A percentile compares a stretch with the other conserved stretches of the same genome.
Conservation (phyloP, 2,888 invertebrate species). For the Gymnosoma rotundatum region DNA sequence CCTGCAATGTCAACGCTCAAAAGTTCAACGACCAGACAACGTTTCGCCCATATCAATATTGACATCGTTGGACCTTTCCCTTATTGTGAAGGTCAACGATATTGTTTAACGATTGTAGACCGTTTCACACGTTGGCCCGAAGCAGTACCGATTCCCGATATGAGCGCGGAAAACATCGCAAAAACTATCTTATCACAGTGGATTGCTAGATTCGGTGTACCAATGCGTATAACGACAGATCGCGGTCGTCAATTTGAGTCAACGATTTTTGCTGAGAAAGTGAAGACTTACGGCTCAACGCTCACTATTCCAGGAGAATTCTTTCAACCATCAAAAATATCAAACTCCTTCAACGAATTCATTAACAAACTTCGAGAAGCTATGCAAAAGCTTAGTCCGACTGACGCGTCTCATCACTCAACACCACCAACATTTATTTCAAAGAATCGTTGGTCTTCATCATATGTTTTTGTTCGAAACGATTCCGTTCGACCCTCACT, state of each 20-base stretch:
- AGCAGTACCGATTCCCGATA: conserved; percentile 54
- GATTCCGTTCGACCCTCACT: conserved; percentile 37
- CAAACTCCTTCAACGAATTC: too few species aligned
- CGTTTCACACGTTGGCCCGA: conserved; percentile 37
- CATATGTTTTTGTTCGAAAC: not conserved
- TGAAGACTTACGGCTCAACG: conserved; percentile 35
- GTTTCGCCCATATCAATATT: not conserved
- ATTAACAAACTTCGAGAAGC: too few species aligned
- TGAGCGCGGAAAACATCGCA: conserved; percentile 34
- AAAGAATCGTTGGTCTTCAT: not conserved
- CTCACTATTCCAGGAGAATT: not conserved
- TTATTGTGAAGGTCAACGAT: not conserved
- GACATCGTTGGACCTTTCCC: not conserved
- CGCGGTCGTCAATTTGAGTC: conserved; percentile 16
- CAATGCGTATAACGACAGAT: conserved; percentile 3
- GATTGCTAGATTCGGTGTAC: conserved; percentile 43
- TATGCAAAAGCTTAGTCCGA: not conserved
- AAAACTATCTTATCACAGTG: not conserved
- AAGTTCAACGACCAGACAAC: not conserved
- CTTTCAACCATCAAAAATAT: too few species aligned
- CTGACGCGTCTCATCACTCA: conserved; percentile 23
- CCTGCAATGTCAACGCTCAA: conserved; percentile 10
- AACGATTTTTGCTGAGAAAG: conserved; percentile 22
- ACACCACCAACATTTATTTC: conserved; percentile 1
- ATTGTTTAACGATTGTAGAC: conserved; percentile 4